Evolutionary conservation across 1,140 invertebrate genomes (phyloP), one percentile per base, ranked within the genome.

Genomic region (Eciton burchellii): DNA sequence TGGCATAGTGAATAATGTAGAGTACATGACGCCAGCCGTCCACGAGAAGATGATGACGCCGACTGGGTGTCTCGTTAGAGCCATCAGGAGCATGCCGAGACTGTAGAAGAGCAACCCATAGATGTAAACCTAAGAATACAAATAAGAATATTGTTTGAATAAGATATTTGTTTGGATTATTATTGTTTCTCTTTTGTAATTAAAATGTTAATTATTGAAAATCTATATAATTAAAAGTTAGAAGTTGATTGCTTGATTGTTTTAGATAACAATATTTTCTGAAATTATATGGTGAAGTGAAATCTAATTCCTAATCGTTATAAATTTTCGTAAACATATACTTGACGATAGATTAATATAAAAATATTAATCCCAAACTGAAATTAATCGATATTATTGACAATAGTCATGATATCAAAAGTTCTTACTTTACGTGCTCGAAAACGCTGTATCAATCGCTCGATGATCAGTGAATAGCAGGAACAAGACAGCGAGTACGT

Each of bases 1-100:
- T 1, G 98, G 98, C 98, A 99, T 98, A 1, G 98, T 99, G 92
- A 99, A 99, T 12, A 99, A 94, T 0, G 98, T 99, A 0, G 98
- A 98, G 92, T 99, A 99, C 98, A 99, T 99, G 35, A 99, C 96
- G 0, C 98, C 98, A 3, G 98, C 98, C 0, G 97, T 97, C 95
- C 97, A 97, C 52, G 98, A 98, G 89, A 98, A 98, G 6, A 98
- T 88, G 54, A 99, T 96, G 0, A 98, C 98, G n/a, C 97, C 97
- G 24, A 95, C 94, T 79, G 95, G 96, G 82, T 97, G 96, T 60
- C 97, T 95, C 0, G 96, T 95, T 3, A 97, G 81, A 0, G 97
- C 98, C 96, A 99, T 97, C 63, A 98, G 90, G 77, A 97, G 95
- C 98, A 99, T 99, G 11, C 98, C 98, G 45, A 95, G 92, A 41